Evolutionary conservation across 2,113 vertebrate species (phyloP), one percentile per base, ranked within the genome.

Genomic region (Petrocephalus microphthalmus): DNA sequence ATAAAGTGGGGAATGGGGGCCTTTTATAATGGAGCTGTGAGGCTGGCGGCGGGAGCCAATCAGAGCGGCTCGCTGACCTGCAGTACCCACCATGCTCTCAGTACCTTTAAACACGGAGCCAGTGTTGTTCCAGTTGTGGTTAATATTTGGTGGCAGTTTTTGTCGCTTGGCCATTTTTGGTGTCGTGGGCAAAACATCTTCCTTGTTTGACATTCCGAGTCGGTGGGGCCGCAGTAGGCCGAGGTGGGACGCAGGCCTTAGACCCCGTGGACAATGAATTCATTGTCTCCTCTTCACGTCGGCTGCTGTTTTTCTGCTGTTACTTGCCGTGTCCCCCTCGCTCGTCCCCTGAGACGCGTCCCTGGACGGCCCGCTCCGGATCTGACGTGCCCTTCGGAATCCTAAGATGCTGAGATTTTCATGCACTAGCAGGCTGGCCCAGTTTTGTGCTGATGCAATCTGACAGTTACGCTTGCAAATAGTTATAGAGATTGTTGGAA

Each of bases 11-110:
- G 88, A 82, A 85, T 88, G 88, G 84, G 47, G 49, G 37, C 60
- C 25, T 49, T 85, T 87, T 89, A 64, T 82, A 57, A 83, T 87
- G 82, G 88, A 7, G 52, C 56, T 86, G 53, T 87, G 33, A 87
- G 85, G 37, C 37, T n/a, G 22, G 20, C 10, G 42, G 29, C 13
- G 25, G 53, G 67, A 82, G 33, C n/a, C 57, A n/a, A 57, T 57
- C 33, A n/a, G 88, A 83, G 33, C 42, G 13, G 20, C 64, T 54
- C 19, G 29, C 22, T 19, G 64, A 45, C 57, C 60, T n/a, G 51
- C 53, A 37, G 20, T 52, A 10, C 22, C 10, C 19, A 19, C 5
- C 42, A 17, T 42, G 11, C 45, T 33, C 52, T 22, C 0, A 7
- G 6, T 22, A 10, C 42, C 33, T 54, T 29, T 51, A 10, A 20